A percentile compares a stretch with the other conserved stretches of the same genome.
Conservation (phyloP, 1,140 invertebrate species). For the Acromyrmex heyeri region DNA sequence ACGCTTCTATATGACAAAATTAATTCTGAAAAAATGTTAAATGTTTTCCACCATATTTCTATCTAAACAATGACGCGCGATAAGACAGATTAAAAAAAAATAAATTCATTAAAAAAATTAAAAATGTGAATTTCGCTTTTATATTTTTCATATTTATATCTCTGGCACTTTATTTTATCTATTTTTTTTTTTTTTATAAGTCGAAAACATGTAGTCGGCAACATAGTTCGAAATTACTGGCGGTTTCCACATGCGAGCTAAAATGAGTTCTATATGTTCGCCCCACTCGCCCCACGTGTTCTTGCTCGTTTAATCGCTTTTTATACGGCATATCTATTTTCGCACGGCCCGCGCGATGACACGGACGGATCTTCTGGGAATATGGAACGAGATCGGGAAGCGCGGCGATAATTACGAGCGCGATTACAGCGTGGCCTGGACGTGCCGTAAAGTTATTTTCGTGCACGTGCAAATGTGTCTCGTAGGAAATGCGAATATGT, state of each 20-base stretch:
- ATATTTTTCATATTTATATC: neutral
- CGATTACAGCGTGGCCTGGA: slow-evolving; percentile 46
- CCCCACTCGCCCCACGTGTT: neutral
- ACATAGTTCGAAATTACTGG: neutral
- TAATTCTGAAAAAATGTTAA: neutral
- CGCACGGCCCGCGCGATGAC: slow-evolving; percentile 24
- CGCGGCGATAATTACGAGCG: slow-evolving; percentile 48
- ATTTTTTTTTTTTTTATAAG: slow-evolving; percentile 19
- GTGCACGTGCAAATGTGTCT: slow-evolving; percentile 45
- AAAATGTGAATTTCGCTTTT: neutral
- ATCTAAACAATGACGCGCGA: neutral
- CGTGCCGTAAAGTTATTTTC: slow-evolving; percentile 54
- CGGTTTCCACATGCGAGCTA: neutral
- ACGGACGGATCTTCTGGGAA: slow-evolving; percentile 40
- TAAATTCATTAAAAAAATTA: slow-evolving; percentile 7
- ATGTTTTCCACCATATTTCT: neutral
- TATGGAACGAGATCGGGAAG: slow-evolving; percentile 47
- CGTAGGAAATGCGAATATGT: slow-evolving; percentile 46
- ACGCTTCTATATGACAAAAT: neutral
- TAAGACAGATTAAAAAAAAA: neutral
- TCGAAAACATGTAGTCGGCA: neutral
- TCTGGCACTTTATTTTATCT: neutral
- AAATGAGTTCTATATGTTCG: neutral
- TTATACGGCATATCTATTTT: slow-evolving; percentile 41
- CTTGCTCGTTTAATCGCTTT: slow-evolving; percentile 54